Conservation (phyloP, 2,113 vertebrate genomes). For the Malaclemys terrapin region DNA sequence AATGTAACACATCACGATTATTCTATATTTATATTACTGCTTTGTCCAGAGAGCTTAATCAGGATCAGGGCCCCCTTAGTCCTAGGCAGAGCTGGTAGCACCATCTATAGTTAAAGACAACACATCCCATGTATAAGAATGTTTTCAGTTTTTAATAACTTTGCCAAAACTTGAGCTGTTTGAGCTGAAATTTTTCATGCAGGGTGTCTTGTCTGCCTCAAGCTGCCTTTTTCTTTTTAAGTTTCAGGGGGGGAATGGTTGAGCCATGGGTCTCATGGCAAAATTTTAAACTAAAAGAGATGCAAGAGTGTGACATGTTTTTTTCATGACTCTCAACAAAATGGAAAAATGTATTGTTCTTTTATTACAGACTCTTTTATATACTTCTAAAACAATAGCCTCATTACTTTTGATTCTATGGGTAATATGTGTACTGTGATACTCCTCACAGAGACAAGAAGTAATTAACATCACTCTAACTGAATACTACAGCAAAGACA, state of each 20-base stretch:
- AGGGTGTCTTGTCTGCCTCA: too few species aligned
- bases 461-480: neutral
- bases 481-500: neutral
- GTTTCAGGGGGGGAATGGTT: neutral
- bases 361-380: neutral
- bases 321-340: neutral
- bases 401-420: neutral
- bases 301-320: neutral
- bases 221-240: too few species aligned
- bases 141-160: neutral
- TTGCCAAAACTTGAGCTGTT: neutral
- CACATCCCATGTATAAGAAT: neutral
- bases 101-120: neutral
- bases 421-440: neutral
- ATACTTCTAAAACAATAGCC: neutral
- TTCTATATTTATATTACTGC: neutral
- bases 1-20: neutral
- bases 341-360: neutral
- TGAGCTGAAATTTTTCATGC: too few species aligned
- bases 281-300: neutral
- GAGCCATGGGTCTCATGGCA: neutral
- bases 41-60: neutral
- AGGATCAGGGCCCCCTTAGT: neutral
- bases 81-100: neutral
- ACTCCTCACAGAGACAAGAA: neutral